These are phyloP conservation scores for Erebia palarica DNA, from an alignment of 2,888 invertebrate species.

Conservation along the genomic window DNA sequence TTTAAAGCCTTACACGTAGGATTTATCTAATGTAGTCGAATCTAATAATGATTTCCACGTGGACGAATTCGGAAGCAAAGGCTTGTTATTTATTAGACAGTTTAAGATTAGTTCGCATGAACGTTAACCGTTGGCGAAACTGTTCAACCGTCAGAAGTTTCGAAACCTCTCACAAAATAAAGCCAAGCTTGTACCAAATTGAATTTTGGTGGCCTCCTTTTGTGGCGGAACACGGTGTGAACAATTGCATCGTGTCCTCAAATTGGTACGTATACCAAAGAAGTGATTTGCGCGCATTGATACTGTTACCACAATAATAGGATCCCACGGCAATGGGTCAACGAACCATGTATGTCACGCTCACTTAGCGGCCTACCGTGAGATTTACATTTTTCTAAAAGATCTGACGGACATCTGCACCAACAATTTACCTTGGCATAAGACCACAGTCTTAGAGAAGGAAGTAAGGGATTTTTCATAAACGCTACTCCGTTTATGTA, in stretches of 20 bases:
- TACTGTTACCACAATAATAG: conserved; percentile 70
- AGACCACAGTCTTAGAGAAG: no score
- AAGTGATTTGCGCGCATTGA: conserved; percentile 59
- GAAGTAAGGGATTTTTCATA: no score
- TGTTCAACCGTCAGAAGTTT: conserved; percentile 29
- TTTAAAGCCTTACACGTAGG: no score
- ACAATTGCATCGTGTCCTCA: conserved; percentile 25
- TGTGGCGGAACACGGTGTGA: conserved; percentile 32
- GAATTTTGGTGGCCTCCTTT: conserved; percentile 51
- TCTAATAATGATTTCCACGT: no score
- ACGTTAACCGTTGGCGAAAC: conserved; percentile 14
- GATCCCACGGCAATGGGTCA: conserved; percentile 73
- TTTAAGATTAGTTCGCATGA: conserved; percentile 4
- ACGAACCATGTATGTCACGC: conserved; percentile 67
- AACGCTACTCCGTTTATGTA: no score
- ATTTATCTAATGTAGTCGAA: no score
- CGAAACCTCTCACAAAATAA: conserved; percentile 29
- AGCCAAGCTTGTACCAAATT: conserved; percentile 44
- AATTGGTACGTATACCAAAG: conserved; percentile 51
- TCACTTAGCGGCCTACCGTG: conserved; percentile 42
- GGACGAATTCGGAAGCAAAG: no score
- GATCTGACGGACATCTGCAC: background rate
- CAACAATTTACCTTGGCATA: no score
- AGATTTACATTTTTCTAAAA: background rate
- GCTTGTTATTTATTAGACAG: background rate